A percentile compares a stretch with the other conserved stretches of the same genome.
Evolutionary conservation across 2,888 invertebrate species (phyloP).

Genomic region (Zaprionus lineosus): DNA sequence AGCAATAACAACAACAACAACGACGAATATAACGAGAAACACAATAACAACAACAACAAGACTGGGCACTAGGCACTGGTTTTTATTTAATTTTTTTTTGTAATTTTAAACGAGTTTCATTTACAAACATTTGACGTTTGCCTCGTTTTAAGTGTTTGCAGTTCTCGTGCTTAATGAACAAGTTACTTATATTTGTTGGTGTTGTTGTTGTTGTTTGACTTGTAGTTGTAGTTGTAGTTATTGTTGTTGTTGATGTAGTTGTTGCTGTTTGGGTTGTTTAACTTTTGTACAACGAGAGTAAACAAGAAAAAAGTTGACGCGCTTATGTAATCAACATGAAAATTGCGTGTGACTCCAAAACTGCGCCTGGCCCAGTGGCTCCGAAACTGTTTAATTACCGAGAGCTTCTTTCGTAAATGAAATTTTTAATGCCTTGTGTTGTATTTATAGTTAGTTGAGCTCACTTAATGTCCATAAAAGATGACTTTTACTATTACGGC

Average conservation of each 20-base stretch:
- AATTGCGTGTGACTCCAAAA: slow-evolving; percentile 20
- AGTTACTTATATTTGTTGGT: slow-evolving; percentile 56
- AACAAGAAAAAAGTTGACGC: slow-evolving; percentile 34
- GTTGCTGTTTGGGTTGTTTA: too few relatives aligned
- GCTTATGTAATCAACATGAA: slow-evolving; percentile 55
- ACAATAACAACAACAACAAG: slow-evolving; percentile 14
- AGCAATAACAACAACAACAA: slow-evolving; percentile 6
- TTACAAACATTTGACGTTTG: slow-evolving; percentile 67
- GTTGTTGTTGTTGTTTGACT: slow-evolving; percentile 1
- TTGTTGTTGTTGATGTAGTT: too few relatives aligned
- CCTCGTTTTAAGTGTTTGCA: slow-evolving; percentile 53
- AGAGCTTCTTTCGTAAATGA: slow-evolving; percentile 6
- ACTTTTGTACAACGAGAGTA: too few relatives aligned
- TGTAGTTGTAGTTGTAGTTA: slow-evolving; percentile 3
- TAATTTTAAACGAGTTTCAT: slow-evolving; percentile 67
- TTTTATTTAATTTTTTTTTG: slow-evolving; percentile 22
- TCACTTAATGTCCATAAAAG: too few relatives aligned
- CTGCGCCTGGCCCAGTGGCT: slow-evolving; percentile 25
- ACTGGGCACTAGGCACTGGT: slow-evolving; percentile 23
- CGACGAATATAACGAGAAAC: slow-evolving; percentile 12
- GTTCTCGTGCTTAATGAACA: slow-evolving; percentile 72
- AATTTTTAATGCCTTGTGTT: too few relatives aligned
- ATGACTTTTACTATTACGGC: too few relatives aligned
- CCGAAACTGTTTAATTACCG: slow-evolving; percentile 25
- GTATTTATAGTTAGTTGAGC: too few relatives aligned